Evolutionary conservation across 2,797 vertebrate species (phyloP), one percentile per base, ranked within the genome.

Genomic region (Picus viridis): DNA sequence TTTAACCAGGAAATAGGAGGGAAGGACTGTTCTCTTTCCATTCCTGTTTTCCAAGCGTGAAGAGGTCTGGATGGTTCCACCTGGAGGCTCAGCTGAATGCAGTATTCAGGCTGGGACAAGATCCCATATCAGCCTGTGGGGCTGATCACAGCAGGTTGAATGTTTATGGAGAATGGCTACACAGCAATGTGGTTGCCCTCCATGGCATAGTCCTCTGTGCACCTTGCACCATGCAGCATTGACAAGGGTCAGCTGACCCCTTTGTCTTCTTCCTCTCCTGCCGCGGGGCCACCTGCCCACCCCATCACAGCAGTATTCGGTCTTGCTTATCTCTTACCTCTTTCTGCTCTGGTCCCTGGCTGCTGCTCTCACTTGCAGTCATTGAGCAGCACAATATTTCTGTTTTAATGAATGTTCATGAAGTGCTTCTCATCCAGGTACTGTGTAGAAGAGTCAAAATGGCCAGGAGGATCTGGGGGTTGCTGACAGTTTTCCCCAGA

Each of bases 191-290:
- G 41, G 12, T 41, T 67, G 54, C 43, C 29, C n/a, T n/a, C 27
- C 6, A 1, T 3, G 24, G 11, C 34, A n/a, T 24, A 23, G 62
- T 29, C n/a, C 41, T 68, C 34, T 1, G 3, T n/a, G 47, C n/a
- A 22, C 5, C 1, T 16, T 51, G 63, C 45, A 57, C 39, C 51
- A 34, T 0, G 1, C 15, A 36, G 32, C 10, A 0, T n/a, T 53
- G 62, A 54, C 5, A 13, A 68, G 57, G 45, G 27, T 30, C 53
- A n/a, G 0, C 34, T 23, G 16, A 6, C 29, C 9, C 4, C 34
- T 75, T 71, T 3, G 0, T 79, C 54, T 29, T 67, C 68, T 70
- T 17, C 41, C 14, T 75, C 41, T 77, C 45, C 43, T 30, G 36
- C 26, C 32, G 12, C 3, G 1, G 16, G 65, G 17, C 32, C 73